Conservation (phyloP, 2,113 vertebrate genomes). For the Meleagris gallopavo region DNA sequence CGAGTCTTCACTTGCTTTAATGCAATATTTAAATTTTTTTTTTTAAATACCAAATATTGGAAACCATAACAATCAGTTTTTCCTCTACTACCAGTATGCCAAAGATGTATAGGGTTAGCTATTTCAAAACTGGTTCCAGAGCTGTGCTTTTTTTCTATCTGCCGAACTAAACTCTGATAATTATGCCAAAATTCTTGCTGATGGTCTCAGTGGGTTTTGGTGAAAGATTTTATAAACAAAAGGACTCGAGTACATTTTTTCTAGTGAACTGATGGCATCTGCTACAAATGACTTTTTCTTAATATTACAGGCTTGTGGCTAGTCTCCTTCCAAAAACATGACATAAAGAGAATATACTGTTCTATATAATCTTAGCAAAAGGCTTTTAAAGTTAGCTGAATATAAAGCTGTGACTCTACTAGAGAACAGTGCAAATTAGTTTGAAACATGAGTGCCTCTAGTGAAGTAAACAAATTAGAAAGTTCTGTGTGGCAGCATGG, state of each 20-base stretch:
- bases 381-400: not conserved
- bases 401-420: not conserved
- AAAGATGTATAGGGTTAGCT: not conserved
- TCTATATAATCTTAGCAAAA: not conserved
- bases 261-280: not conserved
- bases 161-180: not conserved
- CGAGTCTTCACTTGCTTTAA: not conserved
- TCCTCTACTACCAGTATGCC: not conserved
- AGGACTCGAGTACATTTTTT: not conserved
- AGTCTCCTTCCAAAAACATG: not conserved
- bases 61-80: not conserved
- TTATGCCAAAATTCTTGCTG: slow-evolving; percentile 16
- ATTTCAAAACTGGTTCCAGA: slow-evolving; percentile 11
- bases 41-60: not conserved
- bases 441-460: not conserved
- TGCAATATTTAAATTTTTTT: not conserved
- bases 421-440: not conserved
- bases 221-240: slow-evolving; percentile 25
- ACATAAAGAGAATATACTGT: not conserved
- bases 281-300: not conserved
- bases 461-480: not conserved
- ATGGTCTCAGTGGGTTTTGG: slow-evolving; percentile 41
- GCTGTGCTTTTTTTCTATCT: slow-evolving; percentile 55
- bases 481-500: not conserved
- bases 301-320: not conserved